phyloP scores from a whole-genome alignment of 2,113 vertebrate genomes.

The Marcusenius ussheri region DNA sequence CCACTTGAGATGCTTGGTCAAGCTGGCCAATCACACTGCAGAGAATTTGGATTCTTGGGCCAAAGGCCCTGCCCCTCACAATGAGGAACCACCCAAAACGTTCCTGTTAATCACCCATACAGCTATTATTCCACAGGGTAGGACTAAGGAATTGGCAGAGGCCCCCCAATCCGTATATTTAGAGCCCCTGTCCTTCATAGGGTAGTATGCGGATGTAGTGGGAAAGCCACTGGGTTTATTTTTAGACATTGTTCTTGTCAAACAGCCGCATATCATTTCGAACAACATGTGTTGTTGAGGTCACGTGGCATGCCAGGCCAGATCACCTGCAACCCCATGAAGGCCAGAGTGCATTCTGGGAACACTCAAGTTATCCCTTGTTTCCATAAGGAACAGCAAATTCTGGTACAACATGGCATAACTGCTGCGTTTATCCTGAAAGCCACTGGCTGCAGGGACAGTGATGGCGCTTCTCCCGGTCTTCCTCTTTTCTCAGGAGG shows the following conservation, averaged over 20 bases:
- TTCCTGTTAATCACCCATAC: slow-evolving; percentile 52
- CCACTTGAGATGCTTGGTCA: slow-evolving; percentile 35
- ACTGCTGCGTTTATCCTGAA: not conserved
- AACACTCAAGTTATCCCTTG: not conserved
- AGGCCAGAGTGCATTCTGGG: slow-evolving; percentile 8
- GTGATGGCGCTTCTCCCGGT: not conserved
- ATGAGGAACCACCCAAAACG: slow-evolving; percentile 46
- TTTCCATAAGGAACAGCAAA: not conserved
- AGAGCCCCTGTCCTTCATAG: slow-evolving; percentile 54
- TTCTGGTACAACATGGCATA: not conserved
- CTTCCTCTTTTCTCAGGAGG: not conserved
- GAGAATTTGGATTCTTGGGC: slow-evolving; percentile 49
- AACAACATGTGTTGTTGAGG: slow-evolving; percentile 24
- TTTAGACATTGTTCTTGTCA: slow-evolving; percentile 15
- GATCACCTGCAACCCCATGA: not conserved
- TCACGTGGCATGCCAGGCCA: slow-evolving; percentile 15
- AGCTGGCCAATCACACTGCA: slow-evolving; percentile 50
- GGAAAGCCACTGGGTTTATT: not conserved
- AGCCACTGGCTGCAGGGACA: not conserved
- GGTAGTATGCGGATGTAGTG: slow-evolving; percentile 26
- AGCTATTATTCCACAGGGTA: slow-evolving; percentile 45
- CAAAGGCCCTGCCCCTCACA: slow-evolving; percentile 40
- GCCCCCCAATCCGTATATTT: slow-evolving; percentile 46
- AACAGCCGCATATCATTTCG: not conserved
- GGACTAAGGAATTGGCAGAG: slow-evolving; percentile 31